phyloP scores from a whole-genome alignment of 2,113 vertebrate species.

The Anarrhichthys ocellatus region DNA sequence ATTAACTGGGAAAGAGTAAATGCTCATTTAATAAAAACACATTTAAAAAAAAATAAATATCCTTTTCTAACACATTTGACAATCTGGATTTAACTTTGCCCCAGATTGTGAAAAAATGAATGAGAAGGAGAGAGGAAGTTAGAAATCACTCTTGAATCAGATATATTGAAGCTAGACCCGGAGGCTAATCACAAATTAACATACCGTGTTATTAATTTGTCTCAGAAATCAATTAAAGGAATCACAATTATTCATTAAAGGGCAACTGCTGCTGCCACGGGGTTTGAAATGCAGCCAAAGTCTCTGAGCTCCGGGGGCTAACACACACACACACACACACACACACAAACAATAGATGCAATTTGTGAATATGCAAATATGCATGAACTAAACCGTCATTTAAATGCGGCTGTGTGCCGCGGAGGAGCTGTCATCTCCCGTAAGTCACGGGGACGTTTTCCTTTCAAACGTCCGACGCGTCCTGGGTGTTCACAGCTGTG shows the following conservation, averaged over 20 bases:
- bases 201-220: constrained; percentile 60
- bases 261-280: constrained; percentile 30
- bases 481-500: constrained; percentile 15
- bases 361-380: constrained; percentile 61
- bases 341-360: constrained; percentile 12
- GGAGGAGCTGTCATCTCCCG: constrained; percentile 44
- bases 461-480: constrained; percentile 4
- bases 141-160: constrained; percentile 51
- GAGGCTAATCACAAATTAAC: constrained; percentile 66
- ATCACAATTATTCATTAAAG: constrained; percentile 59
- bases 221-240: constrained; percentile 70
- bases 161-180: constrained; percentile 22
- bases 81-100: constrained; percentile 51
- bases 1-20: constrained; percentile 7
- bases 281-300: constrained; percentile 42
- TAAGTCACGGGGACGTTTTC: constrained; percentile 49
- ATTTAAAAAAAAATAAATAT: neutral
- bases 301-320: constrained; percentile 27
- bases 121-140: constrained; percentile 22
- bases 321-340: neutral
- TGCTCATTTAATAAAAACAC: neutral
- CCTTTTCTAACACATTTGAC: constrained; percentile 11
- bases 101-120: constrained; percentile 37
- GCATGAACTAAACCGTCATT: constrained; percentile 29
- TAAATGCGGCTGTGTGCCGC: constrained; percentile 39